Conservation (phyloP, 2,888 invertebrate species). For the Corbicula japonica region DNA sequence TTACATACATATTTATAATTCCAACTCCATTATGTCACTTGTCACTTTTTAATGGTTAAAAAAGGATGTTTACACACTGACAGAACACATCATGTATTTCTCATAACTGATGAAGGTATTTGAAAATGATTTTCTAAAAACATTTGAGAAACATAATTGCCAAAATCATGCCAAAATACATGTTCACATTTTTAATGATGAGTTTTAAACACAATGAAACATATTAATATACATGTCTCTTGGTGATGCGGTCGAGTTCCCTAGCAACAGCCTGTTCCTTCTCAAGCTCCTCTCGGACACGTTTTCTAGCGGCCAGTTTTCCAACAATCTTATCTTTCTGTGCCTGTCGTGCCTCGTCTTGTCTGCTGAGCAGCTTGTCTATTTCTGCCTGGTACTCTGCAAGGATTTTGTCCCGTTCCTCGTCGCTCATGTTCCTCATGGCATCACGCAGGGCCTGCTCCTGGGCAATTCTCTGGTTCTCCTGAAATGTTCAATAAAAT, state of each 20-base stretch:
- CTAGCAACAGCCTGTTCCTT: slow-evolving; percentile 81
- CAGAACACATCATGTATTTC: too few species aligned
- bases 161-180: too few species aligned
- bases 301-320: slow-evolving; percentile 83
- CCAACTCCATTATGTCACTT: too few species aligned
- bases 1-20: too few species aligned
- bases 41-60: too few species aligned
- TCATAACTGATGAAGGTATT: too few species aligned
- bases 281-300: slow-evolving; percentile 82
- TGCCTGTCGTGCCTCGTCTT: slow-evolving; percentile 66
- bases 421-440: slow-evolving; percentile 70
- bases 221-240: slow-evolving; percentile 77
- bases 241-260: slow-evolving; percentile 83
- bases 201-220: too few species aligned
- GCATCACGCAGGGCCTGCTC: slow-evolving; percentile 75
- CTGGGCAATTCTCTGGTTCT: slow-evolving; percentile 68
- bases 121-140: too few species aligned
- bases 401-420: slow-evolving; percentile 79
- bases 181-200: too few species aligned
- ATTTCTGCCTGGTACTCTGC: slow-evolving; percentile 75
- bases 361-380: slow-evolving; percentile 65
- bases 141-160: too few species aligned
- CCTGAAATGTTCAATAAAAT: slow-evolving; percentile 53
- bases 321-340: slow-evolving; percentile 81
- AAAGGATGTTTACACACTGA: too few species aligned